Percentiles rank a stretch among this genome's conserved stretches.
Evolutionary conservation across 2,113 vertebrate species (phyloP).

Genomic region (Megaceryle maxima): DNA sequence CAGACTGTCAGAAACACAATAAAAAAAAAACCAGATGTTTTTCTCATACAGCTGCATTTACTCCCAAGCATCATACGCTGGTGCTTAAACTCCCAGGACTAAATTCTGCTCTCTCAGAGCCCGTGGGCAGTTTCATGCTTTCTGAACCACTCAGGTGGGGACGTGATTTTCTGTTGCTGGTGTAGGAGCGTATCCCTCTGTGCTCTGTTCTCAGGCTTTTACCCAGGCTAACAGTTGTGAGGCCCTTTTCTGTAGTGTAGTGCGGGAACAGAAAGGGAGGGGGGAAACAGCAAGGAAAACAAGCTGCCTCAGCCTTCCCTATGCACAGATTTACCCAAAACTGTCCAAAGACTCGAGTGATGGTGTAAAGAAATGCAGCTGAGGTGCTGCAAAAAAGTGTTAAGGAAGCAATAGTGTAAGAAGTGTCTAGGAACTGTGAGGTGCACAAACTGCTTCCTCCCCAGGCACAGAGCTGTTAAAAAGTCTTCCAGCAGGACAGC

Average conservation of each 20-base stretch:
- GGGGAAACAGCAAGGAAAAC: neutral
- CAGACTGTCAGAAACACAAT: neutral
- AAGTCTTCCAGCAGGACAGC: neutral
- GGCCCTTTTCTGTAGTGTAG: neutral
- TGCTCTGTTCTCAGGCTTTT: neutral
- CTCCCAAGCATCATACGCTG: neutral
- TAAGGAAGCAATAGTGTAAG: neutral
- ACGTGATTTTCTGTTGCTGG: neutral
- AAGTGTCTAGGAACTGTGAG: neutral
- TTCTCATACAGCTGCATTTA: neutral
- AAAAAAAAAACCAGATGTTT: neutral
- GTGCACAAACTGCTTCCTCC: neutral
- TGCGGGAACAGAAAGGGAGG: neutral
- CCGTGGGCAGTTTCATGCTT: neutral
- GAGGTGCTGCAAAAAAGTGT: neutral
- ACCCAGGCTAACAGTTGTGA: neutral
- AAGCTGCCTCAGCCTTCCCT: neutral
- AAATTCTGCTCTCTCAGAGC: neutral
- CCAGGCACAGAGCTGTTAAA: neutral
- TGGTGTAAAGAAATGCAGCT: neutral
- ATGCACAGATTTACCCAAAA: rapidly evolving
- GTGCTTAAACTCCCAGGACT: neutral
- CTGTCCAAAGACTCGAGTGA: neutral
- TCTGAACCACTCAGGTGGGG: neutral
- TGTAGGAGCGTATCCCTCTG: rapidly evolving